Conservation (phyloP, 1,140 invertebrate species). For the Meloidogyne chitwoodi region DNA sequence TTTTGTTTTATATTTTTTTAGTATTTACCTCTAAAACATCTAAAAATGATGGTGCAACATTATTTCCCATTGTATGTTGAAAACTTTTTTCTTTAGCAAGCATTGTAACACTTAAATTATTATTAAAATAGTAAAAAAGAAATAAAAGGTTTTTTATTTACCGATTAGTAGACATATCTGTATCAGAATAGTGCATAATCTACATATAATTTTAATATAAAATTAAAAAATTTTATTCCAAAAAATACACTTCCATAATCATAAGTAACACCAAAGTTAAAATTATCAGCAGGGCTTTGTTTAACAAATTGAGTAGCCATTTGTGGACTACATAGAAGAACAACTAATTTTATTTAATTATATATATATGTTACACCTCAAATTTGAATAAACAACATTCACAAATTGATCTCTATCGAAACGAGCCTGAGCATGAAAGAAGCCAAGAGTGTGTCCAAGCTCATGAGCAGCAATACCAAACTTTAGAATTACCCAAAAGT, state of each 20-base stretch:
- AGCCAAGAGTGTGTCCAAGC: constrained; percentile 26
- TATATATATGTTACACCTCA: constrained; percentile 17
- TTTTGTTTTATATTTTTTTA: no score
- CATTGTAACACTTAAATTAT: constrained; percentile 22
- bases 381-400: constrained; percentile 31
- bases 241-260: constrained; percentile 33
- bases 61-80: constrained; percentile 42
- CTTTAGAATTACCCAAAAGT: background rate
- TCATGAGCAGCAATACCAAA: constrained; percentile 31
- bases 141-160: background rate
- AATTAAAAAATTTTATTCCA: background rate
- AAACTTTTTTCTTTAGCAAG: constrained; percentile 20
- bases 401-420: constrained; percentile 19
- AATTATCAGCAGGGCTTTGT: constrained; percentile 22
- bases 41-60: constrained; percentile 32
- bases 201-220: background rate
- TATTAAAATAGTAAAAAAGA: background rate
- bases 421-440: constrained; percentile 25
- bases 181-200: constrained; percentile 40
- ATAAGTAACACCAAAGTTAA: constrained; percentile 39
- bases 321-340: constrained; percentile 25
- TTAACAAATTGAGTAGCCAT: constrained; percentile 35
- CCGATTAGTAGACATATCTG: constrained; percentile 10
- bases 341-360: background rate
- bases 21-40: constrained; percentile 21